Conservation (phyloP, 1,140 invertebrate species). For the Monomorium pharaonis region DNA sequence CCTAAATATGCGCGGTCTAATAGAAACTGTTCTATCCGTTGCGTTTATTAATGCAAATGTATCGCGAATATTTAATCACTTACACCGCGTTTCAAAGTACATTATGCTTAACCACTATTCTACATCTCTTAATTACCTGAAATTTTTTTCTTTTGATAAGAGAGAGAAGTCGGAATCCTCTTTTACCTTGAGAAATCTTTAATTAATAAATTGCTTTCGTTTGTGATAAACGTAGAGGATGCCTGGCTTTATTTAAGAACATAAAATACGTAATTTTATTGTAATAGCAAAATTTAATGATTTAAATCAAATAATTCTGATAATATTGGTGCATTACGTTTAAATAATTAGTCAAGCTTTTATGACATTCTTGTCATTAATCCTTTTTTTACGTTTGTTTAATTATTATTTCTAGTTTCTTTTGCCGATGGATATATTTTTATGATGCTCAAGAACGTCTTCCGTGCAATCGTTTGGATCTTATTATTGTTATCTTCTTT, state of each 20-base stretch:
- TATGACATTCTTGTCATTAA: not conserved
- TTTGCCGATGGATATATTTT: conserved; percentile 1
- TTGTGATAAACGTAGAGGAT: not conserved
- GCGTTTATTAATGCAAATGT: conserved; percentile 42
- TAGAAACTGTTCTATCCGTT: conserved; percentile 35
- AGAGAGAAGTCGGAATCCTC: not conserved
- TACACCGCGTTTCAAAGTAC: not conserved
- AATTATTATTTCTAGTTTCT: not conserved
- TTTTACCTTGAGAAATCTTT: not conserved
- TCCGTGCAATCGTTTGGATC: conserved; percentile 16
- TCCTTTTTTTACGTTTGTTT: not conserved
- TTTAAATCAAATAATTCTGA: not conserved
- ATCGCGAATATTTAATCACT: conserved; percentile 44
- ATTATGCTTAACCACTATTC: conserved; percentile 6
- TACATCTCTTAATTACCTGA: not conserved
- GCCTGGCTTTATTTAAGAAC: not conserved
- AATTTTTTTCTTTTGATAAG: not conserved
- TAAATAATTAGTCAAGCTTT: not conserved
- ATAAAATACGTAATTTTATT: not conserved
- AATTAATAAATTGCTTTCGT: too few relatives aligned
- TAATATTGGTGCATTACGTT: not conserved
- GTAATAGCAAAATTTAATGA: not conserved
- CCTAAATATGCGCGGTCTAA: conserved; percentile 46
- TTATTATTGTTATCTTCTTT: conserved; percentile 59
- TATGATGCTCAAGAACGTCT: conserved; percentile 20